These are phyloP conservation scores for Nephrotoma appendiculata DNA, from an alignment of 2,888 invertebrate genomes.

Conservation along the genomic window DNA sequence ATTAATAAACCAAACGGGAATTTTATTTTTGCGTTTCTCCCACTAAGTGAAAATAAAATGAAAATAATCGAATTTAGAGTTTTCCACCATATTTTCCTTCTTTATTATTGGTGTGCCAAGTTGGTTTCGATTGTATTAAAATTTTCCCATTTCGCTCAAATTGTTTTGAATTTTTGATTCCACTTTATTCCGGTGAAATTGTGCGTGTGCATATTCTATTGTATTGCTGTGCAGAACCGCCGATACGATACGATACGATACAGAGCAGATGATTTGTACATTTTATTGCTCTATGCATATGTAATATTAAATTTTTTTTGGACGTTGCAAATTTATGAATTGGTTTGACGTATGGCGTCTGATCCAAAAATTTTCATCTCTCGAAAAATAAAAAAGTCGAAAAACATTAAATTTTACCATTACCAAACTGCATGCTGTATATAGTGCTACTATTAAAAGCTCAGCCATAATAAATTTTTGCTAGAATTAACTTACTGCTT, in stretches of 20 bases:
- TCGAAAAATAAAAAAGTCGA: background rate
- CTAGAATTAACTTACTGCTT: background rate
- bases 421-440: background rate
- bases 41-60: background rate
- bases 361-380: too few relatives aligned
- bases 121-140: background rate
- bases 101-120: background rate
- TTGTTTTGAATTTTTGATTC: background rate
- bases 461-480: background rate
- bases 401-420: background rate
- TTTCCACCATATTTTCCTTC: background rate
- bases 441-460: background rate
- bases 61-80: background rate
- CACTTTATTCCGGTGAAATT: background rate
- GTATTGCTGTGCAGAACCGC: background rate
- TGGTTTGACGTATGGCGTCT: too few relatives aligned
- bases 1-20: background rate
- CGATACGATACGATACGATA: background rate
- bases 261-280: background rate
- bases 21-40: background rate
- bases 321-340: background rate
- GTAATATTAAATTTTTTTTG: background rate
- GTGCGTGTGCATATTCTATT: background rate
- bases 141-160: background rate
- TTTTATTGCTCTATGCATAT: background rate